phyloP scores from a whole-genome alignment of 92 coral and sea anemone species.

The Parazoanthus atlanticus region DNA sequence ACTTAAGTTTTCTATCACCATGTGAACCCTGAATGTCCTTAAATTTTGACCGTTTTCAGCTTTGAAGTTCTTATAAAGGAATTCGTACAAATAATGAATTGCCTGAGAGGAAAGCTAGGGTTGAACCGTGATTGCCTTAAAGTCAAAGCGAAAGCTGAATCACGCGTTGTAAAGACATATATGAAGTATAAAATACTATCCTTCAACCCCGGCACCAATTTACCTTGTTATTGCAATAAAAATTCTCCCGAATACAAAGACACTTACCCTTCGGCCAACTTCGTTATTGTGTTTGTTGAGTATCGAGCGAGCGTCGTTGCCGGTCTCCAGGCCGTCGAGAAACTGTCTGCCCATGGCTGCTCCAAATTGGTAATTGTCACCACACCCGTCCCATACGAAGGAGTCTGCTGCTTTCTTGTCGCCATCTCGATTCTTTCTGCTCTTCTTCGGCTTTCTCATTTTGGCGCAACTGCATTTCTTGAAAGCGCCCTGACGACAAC shows the following conservation, averaged over 20 bases:
- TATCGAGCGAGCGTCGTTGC: constrained; percentile 51
- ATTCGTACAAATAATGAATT: not conserved
- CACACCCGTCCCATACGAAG: constrained; percentile 79
- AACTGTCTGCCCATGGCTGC: constrained; percentile 78
- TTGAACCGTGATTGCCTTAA: not conserved
- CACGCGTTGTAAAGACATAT: not conserved
- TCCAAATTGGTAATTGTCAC: constrained; percentile 86
- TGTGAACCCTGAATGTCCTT: no score
- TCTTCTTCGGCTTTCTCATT: not conserved
- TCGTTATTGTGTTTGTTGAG: constrained; percentile 86
- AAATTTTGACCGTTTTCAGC: no score
- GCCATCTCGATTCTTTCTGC: not conserved
- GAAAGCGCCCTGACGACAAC: constrained; percentile 13
- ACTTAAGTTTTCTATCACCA: no score
- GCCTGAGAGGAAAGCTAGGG: not conserved
- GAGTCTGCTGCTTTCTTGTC: not conserved
- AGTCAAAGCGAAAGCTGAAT: not conserved
- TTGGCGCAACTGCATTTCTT: constrained; percentile 31
- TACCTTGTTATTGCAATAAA: not conserved
- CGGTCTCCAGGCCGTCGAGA: constrained; percentile 67
- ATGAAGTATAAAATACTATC: not conserved
- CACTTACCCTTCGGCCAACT: constrained; percentile 91
- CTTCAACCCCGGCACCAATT: not conserved
- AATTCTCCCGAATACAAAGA: not conserved
- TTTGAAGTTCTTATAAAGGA: no score